A percentile compares a stretch with the other conserved stretches of the same genome.
Evolutionary conservation across 2,113 vertebrate species (phyloP).

Genomic region (Thermophis baileyi): DNA sequence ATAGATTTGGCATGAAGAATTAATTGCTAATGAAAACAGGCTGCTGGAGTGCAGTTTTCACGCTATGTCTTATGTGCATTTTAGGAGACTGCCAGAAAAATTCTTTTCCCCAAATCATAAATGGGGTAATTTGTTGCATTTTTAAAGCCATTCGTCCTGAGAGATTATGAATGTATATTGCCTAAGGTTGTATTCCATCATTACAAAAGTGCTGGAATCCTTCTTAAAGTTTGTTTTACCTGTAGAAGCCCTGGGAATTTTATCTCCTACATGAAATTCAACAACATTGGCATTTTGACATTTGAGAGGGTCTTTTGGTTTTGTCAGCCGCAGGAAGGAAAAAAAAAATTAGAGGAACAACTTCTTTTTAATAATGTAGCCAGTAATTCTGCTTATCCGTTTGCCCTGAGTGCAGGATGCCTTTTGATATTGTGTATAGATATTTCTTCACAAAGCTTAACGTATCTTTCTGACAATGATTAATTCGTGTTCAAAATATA

Average conservation of each 20-base stretch:
- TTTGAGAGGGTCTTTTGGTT: slow-evolving; percentile 63
- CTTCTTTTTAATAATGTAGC: slow-evolving; percentile 68
- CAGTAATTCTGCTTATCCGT: slow-evolving; percentile 56
- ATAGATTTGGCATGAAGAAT: slow-evolving; percentile 46
- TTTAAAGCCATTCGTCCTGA: slow-evolving; percentile 70
- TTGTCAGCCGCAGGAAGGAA: slow-evolving; percentile 60
- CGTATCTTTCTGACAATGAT: slow-evolving; percentile 42
- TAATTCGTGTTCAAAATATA: slow-evolving; percentile 54
- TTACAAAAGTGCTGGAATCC: slow-evolving; percentile 68
- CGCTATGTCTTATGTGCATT: neutral
- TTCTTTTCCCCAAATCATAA: slow-evolving; percentile 49
- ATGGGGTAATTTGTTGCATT: slow-evolving; percentile 63
- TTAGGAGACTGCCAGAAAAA: slow-evolving; percentile 56
- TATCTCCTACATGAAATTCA: slow-evolving; percentile 65
- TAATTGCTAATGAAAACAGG: slow-evolving; percentile 30
- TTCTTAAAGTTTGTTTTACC: slow-evolving; percentile 74
- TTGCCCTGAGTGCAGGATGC: slow-evolving; percentile 54
- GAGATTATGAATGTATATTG: slow-evolving; percentile 71
- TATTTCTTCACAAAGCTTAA: slow-evolving; percentile 17
- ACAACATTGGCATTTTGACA: slow-evolving; percentile 63
- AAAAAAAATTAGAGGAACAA: slow-evolving; percentile 68
- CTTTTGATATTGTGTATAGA: slow-evolving; percentile 53
- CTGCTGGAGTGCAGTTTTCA: slow-evolving; percentile 30
- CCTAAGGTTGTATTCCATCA: slow-evolving; percentile 72
- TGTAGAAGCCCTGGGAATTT: slow-evolving; percentile 68